phyloP scores from a whole-genome alignment of 1,140 invertebrate species.

The Drosophila ironensis region DNA sequence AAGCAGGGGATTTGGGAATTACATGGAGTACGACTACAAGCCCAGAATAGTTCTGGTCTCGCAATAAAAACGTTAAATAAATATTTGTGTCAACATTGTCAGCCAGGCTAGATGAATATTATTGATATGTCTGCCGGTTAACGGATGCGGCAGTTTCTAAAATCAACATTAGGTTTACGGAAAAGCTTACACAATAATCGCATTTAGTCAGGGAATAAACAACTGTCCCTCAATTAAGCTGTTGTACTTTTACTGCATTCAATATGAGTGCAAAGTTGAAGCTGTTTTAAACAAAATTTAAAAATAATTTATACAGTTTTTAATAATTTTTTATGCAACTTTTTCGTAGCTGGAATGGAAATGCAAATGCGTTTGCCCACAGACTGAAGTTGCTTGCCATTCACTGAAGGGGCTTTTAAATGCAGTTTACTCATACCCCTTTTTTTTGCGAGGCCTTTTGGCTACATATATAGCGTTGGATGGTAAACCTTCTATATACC shows the following conservation, averaged over 20 bases:
- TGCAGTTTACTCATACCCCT: constrained; percentile 22
- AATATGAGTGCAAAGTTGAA: background rate
- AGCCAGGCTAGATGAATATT: too few species aligned
- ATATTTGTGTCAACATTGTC: too few species aligned
- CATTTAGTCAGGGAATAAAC: too few species aligned
- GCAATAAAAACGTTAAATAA: too few species aligned
- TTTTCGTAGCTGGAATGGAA: constrained; percentile 27
- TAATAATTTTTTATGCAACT: background rate
- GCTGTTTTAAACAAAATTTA: background rate
- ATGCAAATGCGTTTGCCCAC: constrained; percentile 15
- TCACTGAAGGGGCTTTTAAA: constrained; percentile 47
- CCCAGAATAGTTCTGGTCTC: background rate
- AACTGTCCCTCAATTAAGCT: too few species aligned
- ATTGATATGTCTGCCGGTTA: too few species aligned
- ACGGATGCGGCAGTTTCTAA: too few species aligned
- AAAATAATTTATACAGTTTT: background rate
- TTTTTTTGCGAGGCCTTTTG: constrained; percentile 6
- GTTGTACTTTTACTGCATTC: too few species aligned
- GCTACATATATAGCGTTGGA: background rate
- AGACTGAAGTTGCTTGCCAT: background rate
- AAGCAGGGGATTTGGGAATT: constrained; percentile 14
- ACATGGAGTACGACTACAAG: background rate
- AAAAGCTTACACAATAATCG: too few species aligned
- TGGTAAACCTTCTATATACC: too few species aligned
- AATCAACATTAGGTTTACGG: too few species aligned